Base-by-base conservation (phyloP, 2,113 vertebrate genomes). In the Cyanoderma ruficeps region DNA sequence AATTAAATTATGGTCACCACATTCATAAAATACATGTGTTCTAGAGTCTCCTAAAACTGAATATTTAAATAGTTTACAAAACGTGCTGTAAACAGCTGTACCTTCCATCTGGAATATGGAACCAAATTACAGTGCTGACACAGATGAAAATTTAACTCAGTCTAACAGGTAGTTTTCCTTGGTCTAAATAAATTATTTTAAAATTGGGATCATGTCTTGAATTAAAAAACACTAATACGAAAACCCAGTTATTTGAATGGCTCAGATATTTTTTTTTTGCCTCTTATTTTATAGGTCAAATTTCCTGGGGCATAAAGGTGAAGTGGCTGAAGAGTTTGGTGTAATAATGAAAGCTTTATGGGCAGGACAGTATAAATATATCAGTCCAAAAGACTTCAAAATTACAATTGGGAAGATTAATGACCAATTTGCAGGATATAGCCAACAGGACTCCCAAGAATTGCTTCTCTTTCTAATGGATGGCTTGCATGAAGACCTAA, bases 391-490 rank as follows among this genome's bases (percentile, higher is more conserved):
- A 67, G 99, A 99, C 95, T 99, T 99, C 69, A 99, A 99, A 97
- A 97, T 98, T 97, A 99, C 99, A 92, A 99, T 99, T 70, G 98
- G 99, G 61, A 99, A 99, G 96, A 99, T 99, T 94, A 99, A 99
- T 50, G 99, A 99, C 27, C 99, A 99, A 91, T 99, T 99, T 97
- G 96, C 98, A 64, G 98, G 99, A 55, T 99, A 98, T 18, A 99
- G 99, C 83, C 99, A 99, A 93, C 99, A 99, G 80, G 99, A 99
- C 97, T 99, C 99, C 15, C 99, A 99, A 96, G 99, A 99, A 93
- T 87, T 99, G 93, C 98, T 99, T 64, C 98, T 99, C 55, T 99
- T 99, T 95, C 98, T 99, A 50, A 99, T 99, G 99, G 99, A 99
- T 41, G 99, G 99, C 60, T 98, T 99, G 57, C 99, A 99, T 10